phyloP scores from a whole-genome alignment of 2,797 vertebrate genomes.

The Syncerus caffer region DNA sequence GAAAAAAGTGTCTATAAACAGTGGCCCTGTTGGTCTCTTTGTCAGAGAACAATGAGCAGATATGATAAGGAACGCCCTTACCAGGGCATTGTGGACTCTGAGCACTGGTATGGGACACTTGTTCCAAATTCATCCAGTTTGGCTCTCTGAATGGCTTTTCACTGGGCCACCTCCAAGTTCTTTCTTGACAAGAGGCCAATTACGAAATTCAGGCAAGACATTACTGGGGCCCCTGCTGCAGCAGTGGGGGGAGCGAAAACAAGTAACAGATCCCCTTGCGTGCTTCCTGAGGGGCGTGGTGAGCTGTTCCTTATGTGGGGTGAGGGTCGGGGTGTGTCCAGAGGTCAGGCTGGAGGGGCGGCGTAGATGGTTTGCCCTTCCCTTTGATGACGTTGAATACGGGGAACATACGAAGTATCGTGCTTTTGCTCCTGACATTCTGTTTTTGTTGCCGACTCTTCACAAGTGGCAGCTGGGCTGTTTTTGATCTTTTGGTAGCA shows the following conservation, averaged over 20 bases:
- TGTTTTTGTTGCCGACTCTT: neutral
- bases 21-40: neutral
- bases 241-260: neutral
- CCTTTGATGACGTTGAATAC: neutral
- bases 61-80: neutral
- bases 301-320: neutral
- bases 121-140: neutral
- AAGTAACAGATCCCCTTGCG: neutral
- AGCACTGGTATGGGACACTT: neutral
- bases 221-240: neutral
- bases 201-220: neutral
- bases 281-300: neutral
- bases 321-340: neutral
- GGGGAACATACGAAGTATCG: rapidly evolving
- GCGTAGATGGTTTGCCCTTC: neutral
- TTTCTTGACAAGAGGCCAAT: neutral
- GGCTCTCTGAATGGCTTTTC: neutral
- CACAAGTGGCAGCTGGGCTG: neutral
- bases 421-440: neutral
- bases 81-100: rapidly evolving
- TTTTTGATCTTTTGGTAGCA: neutral
- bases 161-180: neutral
- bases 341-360: neutral
- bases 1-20: neutral
- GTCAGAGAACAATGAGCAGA: neutral